phyloP scores from a whole-genome alignment of 2,888 invertebrate species.

The Zygogramma bicolorata region DNA sequence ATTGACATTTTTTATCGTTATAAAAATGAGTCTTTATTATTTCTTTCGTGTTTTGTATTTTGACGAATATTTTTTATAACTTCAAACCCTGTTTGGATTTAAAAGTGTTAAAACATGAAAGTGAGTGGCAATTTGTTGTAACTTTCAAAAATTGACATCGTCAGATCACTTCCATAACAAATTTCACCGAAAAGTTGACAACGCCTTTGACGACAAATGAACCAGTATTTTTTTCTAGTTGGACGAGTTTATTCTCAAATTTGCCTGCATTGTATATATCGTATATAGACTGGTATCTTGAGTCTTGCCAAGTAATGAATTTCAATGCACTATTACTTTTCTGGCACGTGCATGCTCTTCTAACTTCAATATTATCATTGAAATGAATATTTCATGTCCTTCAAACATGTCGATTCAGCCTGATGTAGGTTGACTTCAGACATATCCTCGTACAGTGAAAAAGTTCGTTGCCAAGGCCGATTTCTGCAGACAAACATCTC shows the following conservation, averaged over 20 bases:
- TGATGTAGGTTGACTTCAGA: background rate
- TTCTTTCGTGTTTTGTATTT: background rate
- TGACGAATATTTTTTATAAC: background rate
- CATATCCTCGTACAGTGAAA: background rate
- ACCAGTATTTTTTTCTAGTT: too few relatives aligned
- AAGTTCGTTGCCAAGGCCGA: background rate
- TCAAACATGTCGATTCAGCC: background rate
- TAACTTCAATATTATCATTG: background rate
- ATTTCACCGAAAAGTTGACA: too few relatives aligned
- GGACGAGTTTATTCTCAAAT: background rate
- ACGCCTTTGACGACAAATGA: too few relatives aligned
- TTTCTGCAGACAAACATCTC: background rate
- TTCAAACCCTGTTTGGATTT: too few relatives aligned
- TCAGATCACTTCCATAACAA: too few relatives aligned
- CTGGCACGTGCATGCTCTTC: background rate
- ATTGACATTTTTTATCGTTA: too few relatives aligned
- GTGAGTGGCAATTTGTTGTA: too few relatives aligned
- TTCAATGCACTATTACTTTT: background rate
- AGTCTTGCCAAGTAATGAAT: background rate
- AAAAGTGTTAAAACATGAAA: too few relatives aligned
- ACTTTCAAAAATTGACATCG: too few relatives aligned
- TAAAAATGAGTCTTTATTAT: too few relatives aligned
- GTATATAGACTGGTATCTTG: background rate
- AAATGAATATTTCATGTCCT: background rate
- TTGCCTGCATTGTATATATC: background rate